Conservation (phyloP, 1,140 invertebrate species). For the Listronotus oregonensis region DNA sequence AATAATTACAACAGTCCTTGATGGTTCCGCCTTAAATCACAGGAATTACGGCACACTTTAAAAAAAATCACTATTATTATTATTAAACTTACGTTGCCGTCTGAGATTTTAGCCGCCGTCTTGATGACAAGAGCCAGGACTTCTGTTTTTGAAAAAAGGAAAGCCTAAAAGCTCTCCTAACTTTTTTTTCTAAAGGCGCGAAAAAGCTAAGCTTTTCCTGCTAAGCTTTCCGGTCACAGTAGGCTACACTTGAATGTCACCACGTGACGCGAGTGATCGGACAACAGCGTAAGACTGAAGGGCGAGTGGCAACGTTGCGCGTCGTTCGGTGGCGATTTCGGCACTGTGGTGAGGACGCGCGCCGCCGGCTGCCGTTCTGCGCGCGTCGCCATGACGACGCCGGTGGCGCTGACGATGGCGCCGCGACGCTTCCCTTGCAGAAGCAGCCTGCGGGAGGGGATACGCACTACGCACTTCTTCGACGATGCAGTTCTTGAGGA, state of each 20-base stretch:
- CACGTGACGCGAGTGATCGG: slow-evolving; percentile 30
- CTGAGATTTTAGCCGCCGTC: slow-evolving; percentile 34
- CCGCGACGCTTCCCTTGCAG: slow-evolving; percentile 25
- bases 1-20: no score
- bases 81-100: slow-evolving; percentile 29
- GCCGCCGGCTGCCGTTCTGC: slow-evolving; percentile 34
- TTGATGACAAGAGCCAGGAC: slow-evolving; percentile 26
- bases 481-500: slow-evolving; percentile 18
- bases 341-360: slow-evolving; percentile 36
- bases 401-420: slow-evolving; percentile 27
- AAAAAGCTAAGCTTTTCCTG: slow-evolving; percentile 7
- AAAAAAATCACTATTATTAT: background rate
- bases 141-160: slow-evolving; percentile 10
- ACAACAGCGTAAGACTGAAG: slow-evolving; percentile 26
- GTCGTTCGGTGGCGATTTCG: slow-evolving; percentile 27
- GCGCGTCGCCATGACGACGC: slow-evolving; percentile 37
- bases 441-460: slow-evolving; percentile 11
- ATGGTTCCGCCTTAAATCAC: no score
- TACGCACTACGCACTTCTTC: slow-evolving; percentile 25
- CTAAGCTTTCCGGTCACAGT: slow-evolving; percentile 12
- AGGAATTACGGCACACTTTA: background rate
- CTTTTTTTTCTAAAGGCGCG: slow-evolving; percentile 1
- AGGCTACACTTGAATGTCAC: slow-evolving; percentile 18
- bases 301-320: slow-evolving; percentile 33
- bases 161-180: slow-evolving; percentile 23